Conservation (phyloP, 2,888 invertebrate species). For the Exocentrus adspersus region DNA sequence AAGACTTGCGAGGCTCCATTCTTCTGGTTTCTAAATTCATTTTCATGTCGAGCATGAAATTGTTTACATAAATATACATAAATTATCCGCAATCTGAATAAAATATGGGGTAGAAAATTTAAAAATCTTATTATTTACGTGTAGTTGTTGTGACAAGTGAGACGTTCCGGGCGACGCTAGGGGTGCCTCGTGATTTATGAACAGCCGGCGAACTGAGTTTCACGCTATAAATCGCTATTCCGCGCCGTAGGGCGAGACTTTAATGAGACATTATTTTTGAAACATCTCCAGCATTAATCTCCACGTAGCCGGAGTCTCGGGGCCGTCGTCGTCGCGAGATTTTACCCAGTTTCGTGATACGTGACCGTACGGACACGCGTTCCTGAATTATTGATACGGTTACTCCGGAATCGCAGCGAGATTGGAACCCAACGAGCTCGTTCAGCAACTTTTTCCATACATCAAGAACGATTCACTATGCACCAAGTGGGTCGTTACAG, state of each 20-base stretch:
- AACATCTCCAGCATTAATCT: conserved; percentile 59
- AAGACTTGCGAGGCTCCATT: conserved; percentile 12
- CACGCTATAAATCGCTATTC: conserved; percentile 57
- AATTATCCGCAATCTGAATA: conserved; percentile 50
- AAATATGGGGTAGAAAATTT: conserved; percentile 44
- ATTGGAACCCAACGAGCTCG: too few relatives aligned
- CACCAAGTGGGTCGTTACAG: too few relatives aligned
- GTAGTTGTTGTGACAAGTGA: conserved; percentile 54
- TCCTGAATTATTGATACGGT: too few relatives aligned
- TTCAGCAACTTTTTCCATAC: too few relatives aligned
- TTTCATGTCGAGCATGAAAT: conserved; percentile 38
- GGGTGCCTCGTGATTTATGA: conserved; percentile 55
- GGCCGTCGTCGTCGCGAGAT: conserved; percentile 47
- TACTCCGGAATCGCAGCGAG: too few relatives aligned
- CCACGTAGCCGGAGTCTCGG: conserved; percentile 44
- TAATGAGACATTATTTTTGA: conserved; percentile 62
- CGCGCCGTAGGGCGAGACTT: conserved; percentile 54
- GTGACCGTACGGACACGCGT: too few relatives aligned
- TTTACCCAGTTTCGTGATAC: too few relatives aligned
- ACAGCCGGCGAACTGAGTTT: conserved; percentile 55
- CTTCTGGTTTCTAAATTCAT: conserved; percentile 31
- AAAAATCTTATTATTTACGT: conserved; percentile 56
- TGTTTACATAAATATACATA: conserved; percentile 49
- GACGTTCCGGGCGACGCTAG: conserved; percentile 40
- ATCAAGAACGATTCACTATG: too few relatives aligned